Base-by-base conservation (phyloP, 1,140 invertebrate genomes). In the Ylistrum balloti region DNA sequence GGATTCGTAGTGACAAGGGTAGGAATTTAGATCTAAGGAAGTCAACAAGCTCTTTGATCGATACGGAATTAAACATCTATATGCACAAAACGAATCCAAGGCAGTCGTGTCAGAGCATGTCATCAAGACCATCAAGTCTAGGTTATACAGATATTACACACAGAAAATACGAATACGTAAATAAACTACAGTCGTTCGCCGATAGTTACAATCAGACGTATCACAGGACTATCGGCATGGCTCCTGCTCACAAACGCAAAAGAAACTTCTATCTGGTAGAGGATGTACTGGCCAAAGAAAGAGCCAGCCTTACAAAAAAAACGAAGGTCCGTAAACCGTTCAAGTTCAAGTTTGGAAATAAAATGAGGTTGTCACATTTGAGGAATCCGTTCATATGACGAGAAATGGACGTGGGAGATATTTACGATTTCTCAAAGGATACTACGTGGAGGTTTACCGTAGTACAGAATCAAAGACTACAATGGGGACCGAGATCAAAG, bases 251-350 rank as follows among this genome's bases (percentile, higher is more conserved):
- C 22, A 13, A 88, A 90, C 86, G 38, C 10, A 10, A 86, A 90
- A 34, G 85, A 90, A 90, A 90, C 86, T 11, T 45, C 86, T 13
- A 28, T 90, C 10, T 90, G 89, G 89, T 90, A 56, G 89, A 90
- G 45, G 33, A 88, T 91, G 90, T 89, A 91, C 74, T 91, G 88
- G 90, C 45, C 90, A n/a, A 92, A 91, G 34, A 38, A 74, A 89
- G 1, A 38, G n/a, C 28, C 32, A 9, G 3, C 34, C 11, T 10
- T 34, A 33, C 45, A 20, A 85, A 91, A 89, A 86, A 86, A 15
- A 91, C 85, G 74, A 88, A 28, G 13, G 35, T 88, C n/a, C 38
- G 86, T 33, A 90, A 90, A 86, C 74, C 90, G 15, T 90, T 90
- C 34, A 88, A 41, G 33, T 91, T 90, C 11, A 88, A 90, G 28